These are phyloP conservation scores for Papilio machaon DNA, from an alignment of 1,140 invertebrate genomes.

Conservation along the genomic window DNA sequence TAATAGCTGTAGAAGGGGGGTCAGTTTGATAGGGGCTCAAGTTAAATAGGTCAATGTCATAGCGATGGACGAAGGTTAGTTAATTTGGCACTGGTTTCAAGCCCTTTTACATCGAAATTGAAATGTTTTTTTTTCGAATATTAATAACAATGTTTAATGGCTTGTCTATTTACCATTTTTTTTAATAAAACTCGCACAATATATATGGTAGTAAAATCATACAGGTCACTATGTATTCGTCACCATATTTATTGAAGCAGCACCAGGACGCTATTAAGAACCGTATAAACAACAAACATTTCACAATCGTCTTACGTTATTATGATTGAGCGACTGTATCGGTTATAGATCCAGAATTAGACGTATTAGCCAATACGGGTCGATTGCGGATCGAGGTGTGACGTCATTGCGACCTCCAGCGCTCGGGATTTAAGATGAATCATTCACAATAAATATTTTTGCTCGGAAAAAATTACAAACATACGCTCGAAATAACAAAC, in stretches of 20 bases:
- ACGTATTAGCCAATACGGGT: conserved; percentile 32
- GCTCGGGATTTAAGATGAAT: conserved; percentile 20
- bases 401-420: conserved; percentile 26
- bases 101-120: conserved; percentile 21
- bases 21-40: conserved; percentile 51
- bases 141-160: neutral
- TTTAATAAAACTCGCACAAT: too few relatives aligned
- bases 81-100: conserved; percentile 23
- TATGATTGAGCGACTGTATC: conserved; percentile 17
- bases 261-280: neutral
- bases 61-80: conserved; percentile 39
- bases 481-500: neutral
- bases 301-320: conserved; percentile 30
- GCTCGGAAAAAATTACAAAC: neutral
- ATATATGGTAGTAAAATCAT: neutral
- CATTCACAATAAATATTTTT: conserved; percentile 4
- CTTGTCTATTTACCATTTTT: too few relatives aligned
- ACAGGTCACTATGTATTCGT: neutral
- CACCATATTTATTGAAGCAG: neutral
- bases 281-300: conserved; percentile 15
- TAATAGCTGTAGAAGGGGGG: conserved; percentile 49
- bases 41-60: conserved; percentile 51
- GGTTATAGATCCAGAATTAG: conserved; percentile 28
- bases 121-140: too few relatives aligned
- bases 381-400: conserved; percentile 5